Percentiles rank a stretch among this genome's conserved stretches.
These are phyloP conservation scores for Sylvilagus bachmani DNA, from an alignment of 2,113 vertebrate species.

Conservation along the genomic window DNA sequence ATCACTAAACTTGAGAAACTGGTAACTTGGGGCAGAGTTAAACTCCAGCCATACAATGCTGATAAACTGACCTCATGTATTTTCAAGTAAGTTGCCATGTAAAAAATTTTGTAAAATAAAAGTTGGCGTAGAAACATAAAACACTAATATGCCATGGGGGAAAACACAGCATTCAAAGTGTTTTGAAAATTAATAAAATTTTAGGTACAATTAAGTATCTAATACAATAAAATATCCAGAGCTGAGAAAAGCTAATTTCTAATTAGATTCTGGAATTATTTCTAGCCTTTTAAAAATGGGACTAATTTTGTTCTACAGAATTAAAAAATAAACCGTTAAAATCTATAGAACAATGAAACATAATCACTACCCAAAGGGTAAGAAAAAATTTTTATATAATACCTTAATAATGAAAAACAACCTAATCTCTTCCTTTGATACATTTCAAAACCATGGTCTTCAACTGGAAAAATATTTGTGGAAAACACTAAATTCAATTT, in stretches of 20 bases:
- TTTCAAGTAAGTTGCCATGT: background rate
- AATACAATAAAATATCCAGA: background rate
- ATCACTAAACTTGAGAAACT: background rate
- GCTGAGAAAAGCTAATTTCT: slow-evolving; percentile 24
- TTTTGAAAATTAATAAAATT: slow-evolving; percentile 51
- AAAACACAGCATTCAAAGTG: background rate
- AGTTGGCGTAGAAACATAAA: background rate
- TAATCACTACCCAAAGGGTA: background rate
- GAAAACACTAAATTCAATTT: slow-evolving; percentile 30
- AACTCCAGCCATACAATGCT: slow-evolving; percentile 13
- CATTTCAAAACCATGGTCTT: slow-evolving; percentile 36
- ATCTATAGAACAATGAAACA: background rate
- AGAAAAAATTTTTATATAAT: slow-evolving; percentile 7
- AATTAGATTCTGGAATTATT: slow-evolving; percentile 28
- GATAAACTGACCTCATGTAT: background rate
- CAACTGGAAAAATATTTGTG: background rate
- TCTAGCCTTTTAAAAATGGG: slow-evolving; percentile 2
- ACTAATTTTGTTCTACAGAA: slow-evolving; percentile 28
- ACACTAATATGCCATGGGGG: background rate
- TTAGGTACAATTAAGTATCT: background rate
- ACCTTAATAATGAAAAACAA: background rate
- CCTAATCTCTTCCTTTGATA: slow-evolving; percentile 2
- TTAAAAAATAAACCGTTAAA: background rate
- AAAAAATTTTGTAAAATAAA: slow-evolving; percentile 36
- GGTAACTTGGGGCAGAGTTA: background rate